These are phyloP conservation scores for Aricia agestis DNA, from an alignment of 1,140 invertebrate genomes.

Conservation along the genomic window DNA sequence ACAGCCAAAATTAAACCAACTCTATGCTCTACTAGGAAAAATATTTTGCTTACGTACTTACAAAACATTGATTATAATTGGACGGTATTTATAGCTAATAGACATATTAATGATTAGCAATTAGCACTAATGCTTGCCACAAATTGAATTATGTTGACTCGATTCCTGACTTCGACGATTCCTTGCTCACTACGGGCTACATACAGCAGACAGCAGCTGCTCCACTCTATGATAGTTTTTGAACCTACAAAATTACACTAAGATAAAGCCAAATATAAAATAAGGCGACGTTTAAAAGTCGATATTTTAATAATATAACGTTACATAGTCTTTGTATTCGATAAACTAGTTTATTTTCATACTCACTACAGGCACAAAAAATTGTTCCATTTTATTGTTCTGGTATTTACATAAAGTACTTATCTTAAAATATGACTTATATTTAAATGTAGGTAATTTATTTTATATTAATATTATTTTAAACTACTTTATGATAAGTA, in stretches of 20 bases:
- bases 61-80: background rate
- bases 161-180: no score
- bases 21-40: slow-evolving; percentile 4
- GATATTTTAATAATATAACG: no score
- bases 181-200: no score
- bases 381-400: background rate
- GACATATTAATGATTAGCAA: no score
- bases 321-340: background rate
- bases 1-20: slow-evolving; percentile 5
- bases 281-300: background rate
- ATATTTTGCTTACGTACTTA: slow-evolving; percentile 6
- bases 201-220: no score
- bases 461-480: background rate
- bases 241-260: background rate
- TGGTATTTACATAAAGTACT: background rate
- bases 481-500: background rate
- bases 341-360: background rate
- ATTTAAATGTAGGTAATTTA: background rate
- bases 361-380: background rate
- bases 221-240: no score
- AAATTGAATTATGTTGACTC: no score
- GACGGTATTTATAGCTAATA: no score
- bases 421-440: background rate
- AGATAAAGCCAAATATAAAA: background rate
- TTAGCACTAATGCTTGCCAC: no score